A percentile compares a stretch with the other conserved stretches of the same genome.
Conservation (phyloP, 2,888 invertebrate species). For the Lycophotia porphyrea region DNA sequence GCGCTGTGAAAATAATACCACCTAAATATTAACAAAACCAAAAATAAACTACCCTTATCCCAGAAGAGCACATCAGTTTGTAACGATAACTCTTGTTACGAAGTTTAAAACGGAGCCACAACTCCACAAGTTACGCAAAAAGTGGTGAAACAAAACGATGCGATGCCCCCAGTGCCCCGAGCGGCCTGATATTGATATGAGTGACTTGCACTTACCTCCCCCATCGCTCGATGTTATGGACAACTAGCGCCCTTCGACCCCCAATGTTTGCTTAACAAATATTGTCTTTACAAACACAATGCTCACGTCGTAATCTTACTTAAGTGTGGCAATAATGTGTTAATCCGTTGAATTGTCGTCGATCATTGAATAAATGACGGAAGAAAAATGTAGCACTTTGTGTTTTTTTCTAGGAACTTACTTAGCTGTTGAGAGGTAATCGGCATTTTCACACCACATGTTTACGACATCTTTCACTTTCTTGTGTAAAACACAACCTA, state of each 20-base stretch:
- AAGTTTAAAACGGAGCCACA: conserved; percentile 68
- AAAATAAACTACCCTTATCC: conserved; percentile 52
- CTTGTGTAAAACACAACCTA: background rate
- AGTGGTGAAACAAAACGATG: conserved; percentile 84
- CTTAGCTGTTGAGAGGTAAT: background rate
- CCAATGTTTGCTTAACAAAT: conserved; percentile 83
- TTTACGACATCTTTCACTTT: background rate
- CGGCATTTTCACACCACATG: background rate
- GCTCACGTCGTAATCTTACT: conserved; percentile 82
- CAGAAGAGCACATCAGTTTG: conserved; percentile 61
- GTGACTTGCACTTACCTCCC: conserved; percentile 89
- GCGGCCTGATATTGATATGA: conserved; percentile 88
- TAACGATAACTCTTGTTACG: conserved; percentile 66
- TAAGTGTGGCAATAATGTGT: conserved; percentile 77
- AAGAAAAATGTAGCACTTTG: background rate
- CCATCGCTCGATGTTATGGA: conserved; percentile 80
- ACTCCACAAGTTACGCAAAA: conserved; percentile 82
- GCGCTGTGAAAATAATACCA: background rate
- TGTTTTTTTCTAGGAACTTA: background rate
- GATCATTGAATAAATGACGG: conserved; percentile 44
- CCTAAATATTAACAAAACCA: background rate
- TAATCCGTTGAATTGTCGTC: conserved; percentile 63
- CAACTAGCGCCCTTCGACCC: conserved; percentile 78
- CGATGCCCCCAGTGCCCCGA: conserved; percentile 71
- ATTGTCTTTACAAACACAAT: conserved; percentile 84